phyloP scores from a whole-genome alignment of 2,888 invertebrate genomes.

The Phortica magna region DNA sequence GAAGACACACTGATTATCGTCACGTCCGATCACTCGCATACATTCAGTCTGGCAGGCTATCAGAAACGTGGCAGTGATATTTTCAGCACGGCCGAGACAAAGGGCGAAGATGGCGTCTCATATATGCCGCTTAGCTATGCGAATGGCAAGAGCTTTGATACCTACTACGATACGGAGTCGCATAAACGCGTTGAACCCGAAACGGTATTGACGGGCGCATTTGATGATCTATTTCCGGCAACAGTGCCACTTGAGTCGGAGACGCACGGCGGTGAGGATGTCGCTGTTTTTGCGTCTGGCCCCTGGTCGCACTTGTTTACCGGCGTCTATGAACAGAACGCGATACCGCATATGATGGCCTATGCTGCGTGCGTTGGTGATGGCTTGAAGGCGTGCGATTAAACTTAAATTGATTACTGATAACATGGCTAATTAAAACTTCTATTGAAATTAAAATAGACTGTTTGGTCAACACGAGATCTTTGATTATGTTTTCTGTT shows the following conservation, averaged over 20 bases:
- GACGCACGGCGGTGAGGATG: slow-evolving; percentile 90
- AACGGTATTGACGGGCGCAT: slow-evolving; percentile 37
- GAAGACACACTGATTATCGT: slow-evolving; percentile 89
- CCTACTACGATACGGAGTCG: slow-evolving; percentile 59
- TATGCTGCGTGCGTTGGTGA: slow-evolving; percentile 86
- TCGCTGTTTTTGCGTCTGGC: slow-evolving; percentile 86
- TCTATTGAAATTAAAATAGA: not conserved
- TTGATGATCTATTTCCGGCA: slow-evolving; percentile 79
- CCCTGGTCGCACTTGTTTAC: slow-evolving; percentile 90
- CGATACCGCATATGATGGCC: slow-evolving; percentile 86
- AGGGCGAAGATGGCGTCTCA: slow-evolving; percentile 80
- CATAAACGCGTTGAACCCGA: slow-evolving; percentile 67
- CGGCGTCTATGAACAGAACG: slow-evolving; percentile 88
- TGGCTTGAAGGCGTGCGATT: slow-evolving; percentile 78
- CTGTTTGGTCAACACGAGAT: too few species aligned
- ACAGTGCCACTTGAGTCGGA: slow-evolving; percentile 79
- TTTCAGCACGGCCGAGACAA: slow-evolving; percentile 56
- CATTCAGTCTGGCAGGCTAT: slow-evolving; percentile 87
- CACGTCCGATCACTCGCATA: slow-evolving; percentile 89
- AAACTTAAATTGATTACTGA: not conserved
- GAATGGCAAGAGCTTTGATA: slow-evolving; percentile 83
- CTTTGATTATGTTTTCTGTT: too few species aligned
- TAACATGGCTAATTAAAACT: not conserved
- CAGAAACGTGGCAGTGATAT: slow-evolving; percentile 72
- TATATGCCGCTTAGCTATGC: slow-evolving; percentile 86